phyloP scores from a whole-genome alignment of 1,140 invertebrate genomes.

The Brachionus angularis region DNA sequence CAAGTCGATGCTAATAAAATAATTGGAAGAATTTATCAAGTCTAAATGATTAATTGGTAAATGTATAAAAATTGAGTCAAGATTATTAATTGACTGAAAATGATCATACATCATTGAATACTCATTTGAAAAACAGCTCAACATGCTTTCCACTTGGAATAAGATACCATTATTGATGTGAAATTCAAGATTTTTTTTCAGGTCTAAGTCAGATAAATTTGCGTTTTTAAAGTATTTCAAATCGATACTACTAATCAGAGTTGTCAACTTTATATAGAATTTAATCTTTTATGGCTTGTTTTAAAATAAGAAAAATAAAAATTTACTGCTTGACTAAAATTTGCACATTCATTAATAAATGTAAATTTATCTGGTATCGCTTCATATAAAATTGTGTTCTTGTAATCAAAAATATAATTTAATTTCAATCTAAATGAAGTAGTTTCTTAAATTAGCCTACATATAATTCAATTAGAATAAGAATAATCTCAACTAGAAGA shows the following conservation, averaged over 20 bases:
- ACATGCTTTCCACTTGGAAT: constrained; percentile 37
- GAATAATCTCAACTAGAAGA: neutral
- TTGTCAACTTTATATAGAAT: constrained; percentile 21
- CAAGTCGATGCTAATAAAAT: neutral
- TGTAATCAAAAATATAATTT: neutral
- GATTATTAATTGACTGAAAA: constrained; percentile 14
- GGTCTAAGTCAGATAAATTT: neutral
- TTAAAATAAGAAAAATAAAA: neutral
- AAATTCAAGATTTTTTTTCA: constrained; percentile 21
- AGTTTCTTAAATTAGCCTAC: neutral
- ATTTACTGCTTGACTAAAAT: constrained; percentile 32
- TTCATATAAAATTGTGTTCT: constrained; percentile 7
- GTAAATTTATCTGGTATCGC: neutral
- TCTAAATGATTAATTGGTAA: constrained; percentile 15
- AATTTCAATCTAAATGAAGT: neutral
- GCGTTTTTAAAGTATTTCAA: constrained; percentile 15
- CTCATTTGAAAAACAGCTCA: constrained; percentile 39
- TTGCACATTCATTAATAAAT: constrained; percentile 26
- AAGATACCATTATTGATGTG: constrained; percentile 37
- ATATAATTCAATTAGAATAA: constrained; percentile 14
- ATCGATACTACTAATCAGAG: constrained; percentile 17
- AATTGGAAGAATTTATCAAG: neutral
- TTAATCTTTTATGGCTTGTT: neutral
- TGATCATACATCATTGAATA: constrained; percentile 34
- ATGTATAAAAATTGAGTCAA: neutral